These are phyloP conservation scores for Lagorchestes hirsutus DNA, from an alignment of 2,797 vertebrate species.

Conservation along the genomic window DNA sequence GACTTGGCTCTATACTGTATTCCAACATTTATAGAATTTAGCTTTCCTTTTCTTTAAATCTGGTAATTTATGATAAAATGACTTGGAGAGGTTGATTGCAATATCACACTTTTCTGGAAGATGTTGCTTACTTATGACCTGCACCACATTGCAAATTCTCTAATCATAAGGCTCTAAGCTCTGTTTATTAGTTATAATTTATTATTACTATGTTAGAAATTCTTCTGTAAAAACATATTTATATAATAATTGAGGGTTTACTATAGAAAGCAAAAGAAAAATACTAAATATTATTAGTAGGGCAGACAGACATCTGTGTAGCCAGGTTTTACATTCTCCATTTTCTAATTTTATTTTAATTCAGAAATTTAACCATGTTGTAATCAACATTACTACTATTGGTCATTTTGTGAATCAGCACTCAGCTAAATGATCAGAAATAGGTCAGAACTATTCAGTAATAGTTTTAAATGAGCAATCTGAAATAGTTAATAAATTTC, in stretches of 20 bases:
- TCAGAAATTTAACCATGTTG: neutral
- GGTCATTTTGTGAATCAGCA: neutral
- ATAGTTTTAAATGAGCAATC: neutral
- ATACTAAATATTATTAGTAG: neutral
- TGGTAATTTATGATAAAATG: neutral
- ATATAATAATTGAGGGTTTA: neutral
- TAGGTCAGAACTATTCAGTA: neutral
- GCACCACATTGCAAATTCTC: neutral
- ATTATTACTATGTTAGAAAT: neutral
- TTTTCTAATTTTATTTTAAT: neutral
- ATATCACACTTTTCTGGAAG: neutral
- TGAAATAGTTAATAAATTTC: neutral
- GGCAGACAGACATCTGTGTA: neutral
- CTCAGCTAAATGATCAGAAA: neutral
- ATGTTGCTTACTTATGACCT: neutral
- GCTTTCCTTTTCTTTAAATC: neutral
- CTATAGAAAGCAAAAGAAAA: neutral
- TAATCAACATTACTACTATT: neutral
- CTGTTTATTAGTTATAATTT: neutral
- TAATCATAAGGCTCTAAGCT: neutral
- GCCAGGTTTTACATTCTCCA: neutral
- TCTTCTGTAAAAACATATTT: neutral
- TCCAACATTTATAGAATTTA: neutral
- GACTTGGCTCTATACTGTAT: neutral
- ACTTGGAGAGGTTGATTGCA: neutral